Evolutionary conservation across 2,113 vertebrate genomes (phyloP).

Genomic region (Phalacrocorax aristotelis): DNA sequence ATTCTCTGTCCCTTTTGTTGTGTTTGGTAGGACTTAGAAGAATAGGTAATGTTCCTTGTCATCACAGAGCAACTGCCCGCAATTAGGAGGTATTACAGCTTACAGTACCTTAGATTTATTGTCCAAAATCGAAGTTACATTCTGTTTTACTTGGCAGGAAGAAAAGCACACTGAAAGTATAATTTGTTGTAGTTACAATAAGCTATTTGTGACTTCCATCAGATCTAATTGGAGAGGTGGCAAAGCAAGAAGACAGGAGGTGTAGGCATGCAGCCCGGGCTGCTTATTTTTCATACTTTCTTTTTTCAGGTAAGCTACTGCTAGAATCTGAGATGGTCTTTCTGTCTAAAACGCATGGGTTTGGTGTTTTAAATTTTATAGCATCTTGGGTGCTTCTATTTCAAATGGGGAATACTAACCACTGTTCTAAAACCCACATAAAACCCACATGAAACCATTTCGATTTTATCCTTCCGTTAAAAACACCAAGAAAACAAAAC

Average conservation of each 20-base stretch:
- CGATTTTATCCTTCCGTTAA: not conserved
- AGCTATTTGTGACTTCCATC: not conserved
- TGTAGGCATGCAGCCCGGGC: not conserved
- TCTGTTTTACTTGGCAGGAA: constrained; percentile 2
- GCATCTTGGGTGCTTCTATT: not conserved
- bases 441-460: too few species aligned
- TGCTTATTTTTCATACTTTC: not conserved
- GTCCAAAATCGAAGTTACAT: not conserved
- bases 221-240: not conserved
- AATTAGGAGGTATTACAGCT: not conserved
- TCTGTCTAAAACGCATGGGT: not conserved
- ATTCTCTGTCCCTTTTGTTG: not conserved
- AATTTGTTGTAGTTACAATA: not conserved
- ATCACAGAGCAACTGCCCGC: not conserved
- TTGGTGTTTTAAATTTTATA: not conserved
- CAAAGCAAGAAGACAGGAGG: not conserved
- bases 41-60: not conserved
- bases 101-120: not conserved
- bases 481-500: not conserved
- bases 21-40: not conserved
- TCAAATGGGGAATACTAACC: not conserved
- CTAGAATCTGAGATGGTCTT: not conserved
- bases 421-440: not conserved
- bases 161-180: not conserved
- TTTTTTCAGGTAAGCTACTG: not conserved